Percentiles rank a stretch among this genome's conserved stretches.
Conservation (phyloP, 1,140 invertebrate genomes). For the Pogonomyrmex barbatus region DNA sequence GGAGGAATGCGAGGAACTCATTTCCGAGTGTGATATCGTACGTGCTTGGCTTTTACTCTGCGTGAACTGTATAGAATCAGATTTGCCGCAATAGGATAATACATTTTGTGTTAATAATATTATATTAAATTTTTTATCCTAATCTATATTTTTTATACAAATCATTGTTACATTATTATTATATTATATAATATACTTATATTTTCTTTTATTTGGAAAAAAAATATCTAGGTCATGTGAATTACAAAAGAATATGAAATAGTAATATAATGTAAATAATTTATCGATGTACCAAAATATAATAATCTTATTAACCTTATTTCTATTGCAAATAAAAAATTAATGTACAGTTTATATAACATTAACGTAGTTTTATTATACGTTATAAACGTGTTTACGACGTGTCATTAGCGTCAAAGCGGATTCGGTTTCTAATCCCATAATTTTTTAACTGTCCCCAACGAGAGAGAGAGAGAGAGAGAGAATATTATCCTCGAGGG, state of each 20-base stretch:
- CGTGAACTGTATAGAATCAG: background rate
- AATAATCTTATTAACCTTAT: background rate
- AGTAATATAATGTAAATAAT: background rate
- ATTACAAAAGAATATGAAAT: background rate
- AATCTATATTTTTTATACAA: background rate
- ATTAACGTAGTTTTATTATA: conserved; percentile 47
- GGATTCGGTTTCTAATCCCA: conserved; percentile 63
- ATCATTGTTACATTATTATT: background rate
- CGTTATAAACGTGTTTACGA: conserved; percentile 53
- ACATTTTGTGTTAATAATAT: background rate
- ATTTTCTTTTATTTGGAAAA: background rate
- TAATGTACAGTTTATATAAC: conserved; percentile 49
- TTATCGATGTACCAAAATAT: background rate
- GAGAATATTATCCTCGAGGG: conserved; percentile 70
- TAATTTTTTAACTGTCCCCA: conserved; percentile 82
- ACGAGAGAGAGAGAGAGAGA: conserved; percentile 9
- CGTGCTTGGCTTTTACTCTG: conserved; percentile 43
- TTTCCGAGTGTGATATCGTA: conserved; percentile 56
- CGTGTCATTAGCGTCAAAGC: conserved; percentile 23
- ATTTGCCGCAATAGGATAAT: background rate
- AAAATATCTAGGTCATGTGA: background rate
- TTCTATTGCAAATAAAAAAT: conserved; percentile 9
- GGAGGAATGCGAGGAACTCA: conserved; percentile 51
- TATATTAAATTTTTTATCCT: background rate
- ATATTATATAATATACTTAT: background rate